These are phyloP conservation scores for Zosterops lateralis DNA, from an alignment of 2,113 vertebrate genomes.

Conservation along the genomic window DNA sequence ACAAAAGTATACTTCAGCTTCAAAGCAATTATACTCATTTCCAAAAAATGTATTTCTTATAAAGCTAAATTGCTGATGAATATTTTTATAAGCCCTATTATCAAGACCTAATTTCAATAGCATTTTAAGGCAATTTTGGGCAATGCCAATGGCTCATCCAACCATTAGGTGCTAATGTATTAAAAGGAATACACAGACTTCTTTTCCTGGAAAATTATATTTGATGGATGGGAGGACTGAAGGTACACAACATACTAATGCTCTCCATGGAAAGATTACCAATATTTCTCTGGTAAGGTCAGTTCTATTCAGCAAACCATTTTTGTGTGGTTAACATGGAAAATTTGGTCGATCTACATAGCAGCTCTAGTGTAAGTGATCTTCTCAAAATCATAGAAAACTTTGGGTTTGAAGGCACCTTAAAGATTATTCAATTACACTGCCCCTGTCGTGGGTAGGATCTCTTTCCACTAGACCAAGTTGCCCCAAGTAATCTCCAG, in stretches of 20 bases:
- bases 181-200: not conserved
- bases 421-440: not conserved
- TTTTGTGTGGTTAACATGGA: not conserved
- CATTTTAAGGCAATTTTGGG: not conserved
- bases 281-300: not conserved
- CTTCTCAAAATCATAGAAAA: not conserved
- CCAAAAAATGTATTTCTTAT: not conserved
- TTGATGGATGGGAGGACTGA: not conserved
- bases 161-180: not conserved
- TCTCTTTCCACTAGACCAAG: not conserved
- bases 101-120: not conserved
- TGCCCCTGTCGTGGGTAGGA: rapidly evolving
- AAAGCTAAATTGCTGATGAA: not conserved
- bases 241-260: not conserved
- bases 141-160: not conserved
- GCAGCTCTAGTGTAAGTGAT: not conserved
- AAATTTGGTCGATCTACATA: not conserved
- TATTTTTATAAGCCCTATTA: not conserved
- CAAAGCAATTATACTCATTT: not conserved
- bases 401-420: not conserved
- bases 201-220: not conserved
- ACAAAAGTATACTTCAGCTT: not conserved
- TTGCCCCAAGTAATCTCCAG: rapidly evolving
- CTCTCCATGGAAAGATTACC: not conserved
- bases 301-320: not conserved